A percentile compares a stretch with the other conserved stretches of the same genome.
These are phyloP conservation scores for Polydrusus cervinus DNA, from an alignment of 2,888 invertebrate genomes.

Conservation along the genomic window DNA sequence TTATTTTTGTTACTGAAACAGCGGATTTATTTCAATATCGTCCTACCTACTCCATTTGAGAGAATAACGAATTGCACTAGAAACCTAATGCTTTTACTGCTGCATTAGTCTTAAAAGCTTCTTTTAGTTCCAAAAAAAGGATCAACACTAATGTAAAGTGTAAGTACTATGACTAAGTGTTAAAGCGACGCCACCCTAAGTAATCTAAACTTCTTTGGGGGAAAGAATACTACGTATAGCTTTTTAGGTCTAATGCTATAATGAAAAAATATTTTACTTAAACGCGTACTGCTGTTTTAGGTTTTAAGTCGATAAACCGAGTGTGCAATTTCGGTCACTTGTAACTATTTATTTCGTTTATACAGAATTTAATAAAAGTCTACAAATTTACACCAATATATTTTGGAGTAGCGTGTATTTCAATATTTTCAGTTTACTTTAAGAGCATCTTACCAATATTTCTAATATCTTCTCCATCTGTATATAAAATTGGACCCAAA, in stretches of 20 bases:
- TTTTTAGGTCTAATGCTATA: conserved; percentile 45
- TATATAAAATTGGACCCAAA: too few relatives aligned
- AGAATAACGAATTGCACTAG: conserved; percentile 54
- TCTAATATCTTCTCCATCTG: too few relatives aligned
- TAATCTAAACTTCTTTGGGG: conserved; percentile 53
- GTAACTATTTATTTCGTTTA: too few relatives aligned
- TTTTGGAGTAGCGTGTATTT: too few relatives aligned
- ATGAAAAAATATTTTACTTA: conserved; percentile 29
- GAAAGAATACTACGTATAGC: conserved; percentile 40
- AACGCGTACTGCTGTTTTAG: neutral
- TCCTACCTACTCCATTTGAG: conserved; percentile 38
- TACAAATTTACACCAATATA: too few relatives aligned
- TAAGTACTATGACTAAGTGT: conserved; percentile 55
- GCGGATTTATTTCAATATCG: conserved; percentile 33
- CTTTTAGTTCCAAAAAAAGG: conserved; percentile 55
- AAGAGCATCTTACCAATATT: too few relatives aligned
- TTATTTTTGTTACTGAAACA: conserved; percentile 4
- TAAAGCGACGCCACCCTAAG: conserved; percentile 50
- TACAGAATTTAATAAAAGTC: too few relatives aligned
- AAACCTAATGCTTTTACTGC: conserved; percentile 55
- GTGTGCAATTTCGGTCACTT: too few relatives aligned
- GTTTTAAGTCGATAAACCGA: too few relatives aligned
- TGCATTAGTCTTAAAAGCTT: conserved; percentile 55
- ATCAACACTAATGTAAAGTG: conserved; percentile 55
- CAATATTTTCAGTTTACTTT: too few relatives aligned